Conservation (phyloP, 2,113 vertebrate species). For the Megaptera novaeangliae region DNA sequence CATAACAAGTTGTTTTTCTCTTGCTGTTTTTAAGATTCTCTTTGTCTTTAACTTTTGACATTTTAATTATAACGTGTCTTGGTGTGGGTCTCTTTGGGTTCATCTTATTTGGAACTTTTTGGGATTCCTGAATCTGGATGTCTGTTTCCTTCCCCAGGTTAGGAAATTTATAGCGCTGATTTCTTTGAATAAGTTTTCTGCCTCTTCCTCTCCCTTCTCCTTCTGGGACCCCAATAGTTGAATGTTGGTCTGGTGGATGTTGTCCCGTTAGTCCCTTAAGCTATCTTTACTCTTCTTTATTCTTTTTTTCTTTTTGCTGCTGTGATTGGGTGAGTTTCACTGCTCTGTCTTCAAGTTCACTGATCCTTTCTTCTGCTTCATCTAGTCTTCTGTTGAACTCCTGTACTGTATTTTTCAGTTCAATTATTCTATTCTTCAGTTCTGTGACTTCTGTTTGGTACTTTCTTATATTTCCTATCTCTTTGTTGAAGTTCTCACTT, state of each 20-base stretch:
- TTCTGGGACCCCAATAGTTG: rapidly evolving
- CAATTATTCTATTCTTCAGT: rapidly evolving
- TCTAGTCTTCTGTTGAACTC: rapidly evolving
- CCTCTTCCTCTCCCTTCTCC: background rate
- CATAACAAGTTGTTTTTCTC: background rate
- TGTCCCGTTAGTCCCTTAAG: background rate
- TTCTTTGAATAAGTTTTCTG: background rate
- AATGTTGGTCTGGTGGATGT: too few relatives aligned
- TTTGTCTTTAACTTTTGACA: background rate
- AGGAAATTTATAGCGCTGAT: rapidly evolving
- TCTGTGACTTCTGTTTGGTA: background rate
- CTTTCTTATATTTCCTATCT: background rate
- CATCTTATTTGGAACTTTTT: background rate
- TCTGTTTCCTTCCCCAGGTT: background rate
- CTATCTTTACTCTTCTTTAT: background rate
- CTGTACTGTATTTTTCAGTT: background rate
- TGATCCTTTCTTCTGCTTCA: background rate
- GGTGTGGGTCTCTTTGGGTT: background rate
- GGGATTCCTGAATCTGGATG: background rate
- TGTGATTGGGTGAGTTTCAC: rapidly evolving
- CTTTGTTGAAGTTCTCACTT: rapidly evolving
- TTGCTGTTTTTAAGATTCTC: background rate
- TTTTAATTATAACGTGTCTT: background rate
- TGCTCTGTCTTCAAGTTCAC: rapidly evolving
- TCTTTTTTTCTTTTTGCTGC: too few relatives aligned